Base-by-base conservation (phyloP, 1,140 invertebrate genomes). In the Eumaeus atala region DNA sequence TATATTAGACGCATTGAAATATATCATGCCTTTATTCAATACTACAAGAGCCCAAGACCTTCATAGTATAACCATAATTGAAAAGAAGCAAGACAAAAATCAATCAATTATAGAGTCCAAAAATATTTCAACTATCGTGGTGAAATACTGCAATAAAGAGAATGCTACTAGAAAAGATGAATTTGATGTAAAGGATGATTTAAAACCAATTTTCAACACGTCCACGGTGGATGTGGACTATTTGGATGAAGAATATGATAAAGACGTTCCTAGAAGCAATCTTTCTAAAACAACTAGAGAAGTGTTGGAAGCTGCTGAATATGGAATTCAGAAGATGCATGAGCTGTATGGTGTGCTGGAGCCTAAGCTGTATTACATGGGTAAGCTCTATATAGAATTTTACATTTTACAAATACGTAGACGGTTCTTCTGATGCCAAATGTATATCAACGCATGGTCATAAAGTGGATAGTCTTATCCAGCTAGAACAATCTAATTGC, bases 301-400 rank as follows among this genome's bases (percentile, higher is more conserved):
- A 54, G 69, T 92, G 4, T 72, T 90, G 34, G 89, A 92, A 70
- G 92, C 92, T 10, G 88, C 90, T 0, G 88, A 91, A 62, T 91
- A 90, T 67, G 93, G 93, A 17, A 82, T 94, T 48, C 84, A 89
- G 55, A 90, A 89, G 44, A 92, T 93, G 89, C 89, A 91, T 28
- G 88, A 93, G 38, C 75, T 94, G 14, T 91, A 91, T 61, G 85
- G 88, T 11, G 83, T 91, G 36, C 89, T 91, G 64, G 93, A 94
- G 72, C 92, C 92, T 1, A 88, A 90, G 61, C 86, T 93, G 4
- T 93, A 92, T 75, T 88, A 90, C 50, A 90, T 91, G 89, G 92
- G 92, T 93, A 66, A 89, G 88, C 87, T 11, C 35, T 14, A 47
- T 35, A 35, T 18, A 21, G 18, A 33, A 48, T 21, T 1, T 38